Conservation (phyloP, 2,888 invertebrate species). For the Hyalella azteca region DNA sequence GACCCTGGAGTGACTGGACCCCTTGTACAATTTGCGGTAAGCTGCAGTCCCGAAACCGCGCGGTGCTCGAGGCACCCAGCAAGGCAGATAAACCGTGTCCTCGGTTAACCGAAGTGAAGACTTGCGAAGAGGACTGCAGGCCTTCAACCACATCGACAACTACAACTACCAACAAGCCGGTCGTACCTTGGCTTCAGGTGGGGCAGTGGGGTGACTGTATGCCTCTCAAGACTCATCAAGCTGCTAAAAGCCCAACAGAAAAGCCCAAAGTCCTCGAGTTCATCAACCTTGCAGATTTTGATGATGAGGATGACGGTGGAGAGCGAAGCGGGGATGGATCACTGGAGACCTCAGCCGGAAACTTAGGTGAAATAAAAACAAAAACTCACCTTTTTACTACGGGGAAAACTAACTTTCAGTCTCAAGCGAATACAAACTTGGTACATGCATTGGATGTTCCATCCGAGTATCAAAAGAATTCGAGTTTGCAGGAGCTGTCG, state of each 20-base stretch:
- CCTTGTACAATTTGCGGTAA: conserved; percentile 61
- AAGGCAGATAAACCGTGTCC: conserved; percentile 67
- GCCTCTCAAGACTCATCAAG: not conserved
- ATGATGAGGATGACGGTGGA: not conserved
- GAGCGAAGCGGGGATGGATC: conserved; percentile 6
- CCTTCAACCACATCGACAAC: not conserved
- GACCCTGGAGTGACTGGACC: conserved; percentile 61
- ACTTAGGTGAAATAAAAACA: conserved; percentile 46
- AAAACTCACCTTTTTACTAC: too few species aligned
- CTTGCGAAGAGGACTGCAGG: not conserved
- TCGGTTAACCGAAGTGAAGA: conserved; percentile 65
- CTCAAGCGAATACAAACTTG: not conserved
- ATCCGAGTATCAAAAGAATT: too few species aligned
- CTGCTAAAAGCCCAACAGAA: not conserved
- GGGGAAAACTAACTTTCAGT: too few species aligned
- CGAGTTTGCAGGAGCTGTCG: not conserved
- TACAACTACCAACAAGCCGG: not conserved
- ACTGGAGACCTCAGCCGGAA: too few species aligned
- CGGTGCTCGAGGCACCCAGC: conserved; percentile 67
- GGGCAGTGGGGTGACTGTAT: conserved; percentile 61
- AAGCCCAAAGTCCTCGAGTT: not conserved
- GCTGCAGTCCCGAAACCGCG: conserved; percentile 67
- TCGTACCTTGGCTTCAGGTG: conserved; percentile 55
- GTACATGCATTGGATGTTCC: too few species aligned
- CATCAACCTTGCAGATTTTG: not conserved